These are phyloP conservation scores for Saturnia pavonia DNA, from an alignment of 2,888 invertebrate genomes.

Conservation along the genomic window DNA sequence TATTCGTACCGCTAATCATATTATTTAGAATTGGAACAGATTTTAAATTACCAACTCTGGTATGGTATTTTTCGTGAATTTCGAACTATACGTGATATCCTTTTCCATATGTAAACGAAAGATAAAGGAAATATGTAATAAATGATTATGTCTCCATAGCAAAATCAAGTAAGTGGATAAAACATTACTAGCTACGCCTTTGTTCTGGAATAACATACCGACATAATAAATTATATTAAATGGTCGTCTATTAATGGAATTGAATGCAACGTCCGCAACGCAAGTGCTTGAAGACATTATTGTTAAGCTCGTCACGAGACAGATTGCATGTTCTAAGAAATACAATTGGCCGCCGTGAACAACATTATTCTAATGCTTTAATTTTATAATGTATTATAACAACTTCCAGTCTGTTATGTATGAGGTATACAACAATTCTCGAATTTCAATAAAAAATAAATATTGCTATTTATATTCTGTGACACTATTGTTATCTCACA, in stretches of 20 bases:
- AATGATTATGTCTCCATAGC: not conserved
- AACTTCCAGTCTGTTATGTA: not conserved
- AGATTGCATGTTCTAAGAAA: slow-evolving; percentile 14
- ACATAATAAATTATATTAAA: slow-evolving; percentile 12
- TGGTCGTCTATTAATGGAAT: slow-evolving; percentile 7
- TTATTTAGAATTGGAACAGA: too few relatives aligned
- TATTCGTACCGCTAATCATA: too few relatives aligned
- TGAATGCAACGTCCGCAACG: slow-evolving; percentile 13
- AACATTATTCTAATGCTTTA: slow-evolving; percentile 14
- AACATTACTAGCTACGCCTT: not conserved
- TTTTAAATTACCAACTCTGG: too few relatives aligned
- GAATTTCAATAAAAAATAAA: not conserved
- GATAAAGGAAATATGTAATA: not conserved
- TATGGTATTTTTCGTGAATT: too few relatives aligned
- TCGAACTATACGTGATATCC: too few relatives aligned
- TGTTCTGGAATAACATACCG: not conserved
- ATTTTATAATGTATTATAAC: slow-evolving; percentile 11
- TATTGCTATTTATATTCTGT: too few relatives aligned
- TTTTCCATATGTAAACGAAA: too few relatives aligned
- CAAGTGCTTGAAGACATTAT: slow-evolving; percentile 8
- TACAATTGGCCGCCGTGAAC: slow-evolving; percentile 12
- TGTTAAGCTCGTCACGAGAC: slow-evolving; percentile 10
- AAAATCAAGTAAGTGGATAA: not conserved
- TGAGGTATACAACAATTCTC: not conserved
- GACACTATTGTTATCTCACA: too few relatives aligned